A percentile compares a stretch with the other conserved stretches of the same genome.
phyloP scores from a whole-genome alignment of 2,888 invertebrate genomes.

The Eupeodes luniger region DNA sequence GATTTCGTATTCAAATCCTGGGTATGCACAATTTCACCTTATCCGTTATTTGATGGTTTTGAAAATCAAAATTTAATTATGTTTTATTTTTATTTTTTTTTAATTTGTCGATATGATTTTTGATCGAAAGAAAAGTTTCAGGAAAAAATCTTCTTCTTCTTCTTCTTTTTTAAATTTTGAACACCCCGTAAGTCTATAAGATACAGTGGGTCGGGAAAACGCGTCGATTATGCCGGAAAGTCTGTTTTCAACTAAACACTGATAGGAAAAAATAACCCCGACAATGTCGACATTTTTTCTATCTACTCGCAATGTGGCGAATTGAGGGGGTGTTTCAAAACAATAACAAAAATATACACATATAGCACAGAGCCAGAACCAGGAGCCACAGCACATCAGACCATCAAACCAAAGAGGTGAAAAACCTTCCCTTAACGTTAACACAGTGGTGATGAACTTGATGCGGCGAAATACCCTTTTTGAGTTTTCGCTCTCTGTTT shows the following conservation, averaged over 20 bases:
- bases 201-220: slow-evolving; percentile 77
- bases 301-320: slow-evolving; percentile 66
- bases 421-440: slow-evolving; percentile 29
- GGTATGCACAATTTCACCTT: slow-evolving; percentile 6
- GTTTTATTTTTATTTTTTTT: slow-evolving; percentile 20
- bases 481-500: background rate
- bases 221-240: slow-evolving; percentile 83
- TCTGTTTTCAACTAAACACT: slow-evolving; percentile 84
- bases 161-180: slow-evolving; percentile 53
- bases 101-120: background rate
- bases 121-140: slow-evolving; percentile 9
- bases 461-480: slow-evolving; percentile 14
- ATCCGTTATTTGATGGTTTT: slow-evolving; percentile 5
- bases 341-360: slow-evolving; percentile 25
- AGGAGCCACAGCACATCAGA: too few relatives aligned
- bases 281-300: slow-evolving; percentile 75
- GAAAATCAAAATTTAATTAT: background rate
- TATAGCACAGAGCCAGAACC: background rate
- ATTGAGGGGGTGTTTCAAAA: slow-evolving; percentile 51
- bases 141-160: slow-evolving; percentile 13
- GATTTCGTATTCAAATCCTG: slow-evolving; percentile 17
- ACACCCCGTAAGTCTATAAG: slow-evolving; percentile 54
- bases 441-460: background rate
- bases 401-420: slow-evolving; percentile 34
- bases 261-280: slow-evolving; percentile 78